Percentiles rank a stretch among this genome's conserved stretches.
phyloP scores from a whole-genome alignment of 2,888 invertebrate genomes.

The Tachina grossa region DNA sequence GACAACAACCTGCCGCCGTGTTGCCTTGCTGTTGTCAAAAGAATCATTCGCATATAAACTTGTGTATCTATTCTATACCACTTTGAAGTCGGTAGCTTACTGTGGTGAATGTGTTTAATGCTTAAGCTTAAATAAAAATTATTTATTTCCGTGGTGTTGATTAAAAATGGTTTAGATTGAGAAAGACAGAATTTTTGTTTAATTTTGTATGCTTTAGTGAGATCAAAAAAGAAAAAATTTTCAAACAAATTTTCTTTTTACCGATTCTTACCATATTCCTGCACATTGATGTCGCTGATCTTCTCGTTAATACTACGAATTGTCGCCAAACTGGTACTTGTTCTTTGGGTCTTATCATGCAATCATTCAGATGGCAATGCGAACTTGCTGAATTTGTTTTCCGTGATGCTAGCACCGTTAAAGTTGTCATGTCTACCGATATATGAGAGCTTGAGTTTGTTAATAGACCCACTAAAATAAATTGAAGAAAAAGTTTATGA shows the following conservation, averaged over 20 bases:
- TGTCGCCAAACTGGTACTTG: conserved; percentile 81
- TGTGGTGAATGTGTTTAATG: too few species aligned
- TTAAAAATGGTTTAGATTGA: too few species aligned
- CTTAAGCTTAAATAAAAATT: too few species aligned
- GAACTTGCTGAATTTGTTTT: neutral
- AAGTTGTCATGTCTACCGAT: conserved; percentile 59
- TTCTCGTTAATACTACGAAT: conserved; percentile 83
- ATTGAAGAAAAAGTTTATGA: conserved; percentile 37
- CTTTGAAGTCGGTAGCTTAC: too few species aligned
- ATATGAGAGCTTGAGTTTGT: conserved; percentile 51
- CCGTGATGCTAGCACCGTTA: conserved; percentile 1
- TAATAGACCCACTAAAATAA: conserved; percentile 58
- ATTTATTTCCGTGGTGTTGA: too few species aligned
- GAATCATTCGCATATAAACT: too few species aligned
- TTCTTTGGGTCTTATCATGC: conserved; percentile 75
- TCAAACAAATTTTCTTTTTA: neutral
- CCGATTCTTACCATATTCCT: conserved; percentile 81
- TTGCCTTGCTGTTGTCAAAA: too few species aligned
- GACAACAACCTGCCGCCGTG: too few species aligned
- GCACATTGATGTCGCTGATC: conserved; percentile 82
- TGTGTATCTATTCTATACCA: too few species aligned
- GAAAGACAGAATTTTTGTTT: too few species aligned
- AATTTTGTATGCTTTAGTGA: too few species aligned
- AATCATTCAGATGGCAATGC: conserved; percentile 40
- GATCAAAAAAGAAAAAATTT: neutral